Evolutionary conservation across 1,140 invertebrate genomes (phyloP), one percentile per base, ranked within the genome.

Genomic region (Drosophila nebulosa): DNA sequence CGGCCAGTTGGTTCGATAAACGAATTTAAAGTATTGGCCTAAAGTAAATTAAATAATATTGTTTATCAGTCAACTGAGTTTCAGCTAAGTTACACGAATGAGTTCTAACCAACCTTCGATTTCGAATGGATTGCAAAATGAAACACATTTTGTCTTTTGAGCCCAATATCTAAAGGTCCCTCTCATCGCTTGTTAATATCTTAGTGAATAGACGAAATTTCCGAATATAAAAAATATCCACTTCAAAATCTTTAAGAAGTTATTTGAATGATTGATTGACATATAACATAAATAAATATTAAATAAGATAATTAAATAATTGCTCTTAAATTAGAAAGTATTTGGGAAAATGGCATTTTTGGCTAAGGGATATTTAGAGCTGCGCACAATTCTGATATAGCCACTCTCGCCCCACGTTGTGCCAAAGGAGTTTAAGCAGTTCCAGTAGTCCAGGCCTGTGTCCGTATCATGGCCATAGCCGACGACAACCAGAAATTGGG

Each of bases 351-450:
- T 90, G 26, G 95, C 94, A 18, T 81, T 69, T 22, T 93, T 94
- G 10, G 95, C 94, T 74, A 96, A 93, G 14, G 79, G 71, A 9
- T 75, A 75, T 95, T 92, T 96, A 97, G 78, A 94, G 93, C 98
- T 97, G 67, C 97, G 93, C 4, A 95, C 93, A 94, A 99, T 98
- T 91, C 95, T 95, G 66, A 98, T 96, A 92, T 96, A 98, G n/a
- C 98, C 98, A 0, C 95, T 71, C n/a, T 95, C 93, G 24, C 98
- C 97, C 97, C 97, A 99, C 0, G 79, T 92, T 46, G 90, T 84
- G 22, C 95, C 95, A 95, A 97, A 98, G 69, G 96, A 97, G 83
- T 94, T 94, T 81, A 94, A 93, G 69, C 94, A 92, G 4, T 93
- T 85, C 93, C 93, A 94, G 85, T 93, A 94, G 74, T 93, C 92